A percentile compares a stretch with the other conserved stretches of the same genome.
These are phyloP conservation scores for Hymenochirus boettgeri DNA, from an alignment of 2,113 vertebrate genomes.

Conservation along the genomic window DNA sequence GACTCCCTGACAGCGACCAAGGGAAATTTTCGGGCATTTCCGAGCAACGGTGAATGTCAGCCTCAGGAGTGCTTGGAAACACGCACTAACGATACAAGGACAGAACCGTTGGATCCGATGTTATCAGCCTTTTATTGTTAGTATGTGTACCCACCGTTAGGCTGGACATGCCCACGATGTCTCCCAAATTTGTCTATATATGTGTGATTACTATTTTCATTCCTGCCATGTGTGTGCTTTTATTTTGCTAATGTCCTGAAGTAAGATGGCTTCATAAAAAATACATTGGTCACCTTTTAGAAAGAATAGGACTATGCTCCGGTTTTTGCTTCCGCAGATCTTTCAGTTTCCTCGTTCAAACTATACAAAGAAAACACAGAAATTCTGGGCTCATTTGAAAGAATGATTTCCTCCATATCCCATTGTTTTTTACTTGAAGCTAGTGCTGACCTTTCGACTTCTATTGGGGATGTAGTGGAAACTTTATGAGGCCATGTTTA, in stretches of 20 bases:
- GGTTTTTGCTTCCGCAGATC: conserved; percentile 44
- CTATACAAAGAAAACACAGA: conserved; percentile 49
- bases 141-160: too few species aligned
- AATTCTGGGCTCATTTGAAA: conserved; percentile 48
- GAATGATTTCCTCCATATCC: conserved; percentile 50
- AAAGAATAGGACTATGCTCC: conserved; percentile 18
- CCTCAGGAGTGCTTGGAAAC: too few species aligned
- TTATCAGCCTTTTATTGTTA: too few species aligned
- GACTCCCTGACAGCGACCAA: too few species aligned
- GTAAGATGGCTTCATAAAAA: neutral
- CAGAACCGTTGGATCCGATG: too few species aligned
- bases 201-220: too few species aligned
- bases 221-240: too few species aligned
- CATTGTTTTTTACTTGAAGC: conserved; percentile 54
- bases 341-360: conserved; percentile 50
- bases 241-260: neutral
- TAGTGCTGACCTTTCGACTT: conserved; percentile 56
- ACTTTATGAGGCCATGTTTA: conserved; percentile 47
- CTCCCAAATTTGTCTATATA: too few species aligned
- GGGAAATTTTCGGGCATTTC: too few species aligned
- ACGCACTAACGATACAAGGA: too few species aligned
- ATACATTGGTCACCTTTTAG: conserved; percentile 17
- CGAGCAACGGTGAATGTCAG: too few species aligned
- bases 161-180: too few species aligned
- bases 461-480: conserved; percentile 50